Evolutionary conservation across 2,888 invertebrate genomes (phyloP).

Genomic region (Gibbula magus): DNA sequence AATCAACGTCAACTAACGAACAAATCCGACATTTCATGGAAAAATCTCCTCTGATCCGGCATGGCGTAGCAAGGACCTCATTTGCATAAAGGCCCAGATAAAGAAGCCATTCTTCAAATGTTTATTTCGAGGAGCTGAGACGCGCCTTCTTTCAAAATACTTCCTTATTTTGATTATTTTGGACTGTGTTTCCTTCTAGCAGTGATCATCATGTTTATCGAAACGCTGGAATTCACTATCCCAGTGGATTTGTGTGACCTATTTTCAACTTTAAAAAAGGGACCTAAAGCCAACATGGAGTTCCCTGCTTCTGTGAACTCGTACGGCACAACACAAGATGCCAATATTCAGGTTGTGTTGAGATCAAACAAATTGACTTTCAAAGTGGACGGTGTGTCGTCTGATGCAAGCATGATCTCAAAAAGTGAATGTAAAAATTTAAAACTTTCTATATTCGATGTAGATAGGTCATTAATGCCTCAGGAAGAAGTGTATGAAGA

Average conservation of each 20-base stretch:
- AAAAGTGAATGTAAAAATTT: constrained; percentile 15
- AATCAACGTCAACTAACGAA: not conserved
- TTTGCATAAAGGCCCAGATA: constrained; percentile 19
- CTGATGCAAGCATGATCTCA: constrained; percentile 19
- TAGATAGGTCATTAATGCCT: constrained; percentile 9
- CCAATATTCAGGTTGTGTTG: constrained; percentile 8
- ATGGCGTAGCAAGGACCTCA: not conserved
- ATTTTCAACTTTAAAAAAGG: not conserved
- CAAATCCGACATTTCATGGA: too few species aligned
- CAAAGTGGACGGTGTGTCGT: constrained; percentile 22
- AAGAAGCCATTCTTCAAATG: not conserved
- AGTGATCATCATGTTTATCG: constrained; percentile 8
- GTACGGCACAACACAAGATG: constrained; percentile 20
- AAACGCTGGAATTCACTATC: constrained; percentile 13
- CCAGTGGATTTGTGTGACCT: constrained; percentile 16
- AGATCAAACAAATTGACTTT: constrained; percentile 18
- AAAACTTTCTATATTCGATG: constrained; percentile 20
- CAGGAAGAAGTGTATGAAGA: not conserved
- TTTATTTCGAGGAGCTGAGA: too few species aligned
- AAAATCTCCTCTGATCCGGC: too few species aligned
- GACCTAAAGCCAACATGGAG: not conserved
- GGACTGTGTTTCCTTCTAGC: not conserved
- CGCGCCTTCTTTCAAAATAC: too few species aligned
- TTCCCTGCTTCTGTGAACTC: constrained; percentile 6
- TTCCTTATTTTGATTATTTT: not conserved